A percentile compares a stretch with the other conserved stretches of the same genome.
Evolutionary conservation across 2,888 invertebrate species (phyloP).

Genomic region (Cynaeus angustus): DNA sequence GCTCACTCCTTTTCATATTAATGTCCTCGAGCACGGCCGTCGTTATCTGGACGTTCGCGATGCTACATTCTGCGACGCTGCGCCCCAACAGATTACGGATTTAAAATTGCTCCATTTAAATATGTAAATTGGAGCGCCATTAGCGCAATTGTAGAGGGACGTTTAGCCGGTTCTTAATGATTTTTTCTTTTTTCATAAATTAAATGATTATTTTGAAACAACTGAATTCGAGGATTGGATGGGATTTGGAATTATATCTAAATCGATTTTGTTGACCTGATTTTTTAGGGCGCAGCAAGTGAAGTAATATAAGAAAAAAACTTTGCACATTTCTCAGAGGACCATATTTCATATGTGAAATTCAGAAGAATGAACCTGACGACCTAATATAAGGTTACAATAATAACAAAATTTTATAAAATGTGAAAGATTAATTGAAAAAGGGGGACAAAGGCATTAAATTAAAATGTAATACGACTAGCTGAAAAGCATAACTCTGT

Average conservation of each 20-base stretch:
- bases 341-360: no score
- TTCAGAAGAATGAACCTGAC: no score
- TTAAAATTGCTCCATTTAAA: conserved; percentile 64
- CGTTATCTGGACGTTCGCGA: conserved; percentile 57
- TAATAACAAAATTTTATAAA: no score
- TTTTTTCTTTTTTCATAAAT: conserved; percentile 44
- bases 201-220: conserved; percentile 22
- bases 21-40: conserved; percentile 52
- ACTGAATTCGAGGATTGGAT: conserved; percentile 18
- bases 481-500: no score
- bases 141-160: conserved; percentile 57
- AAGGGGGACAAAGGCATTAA: no score
- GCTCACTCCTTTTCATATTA: conserved; percentile 54
- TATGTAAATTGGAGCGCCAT: conserved; percentile 62
- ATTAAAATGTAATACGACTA: no score
- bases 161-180: conserved; percentile 41
- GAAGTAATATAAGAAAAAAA: no score
- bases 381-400: no score
- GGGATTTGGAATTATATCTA: neutral
- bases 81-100: conserved; percentile 60
- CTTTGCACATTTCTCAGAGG: no score
- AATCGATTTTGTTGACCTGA: no score
- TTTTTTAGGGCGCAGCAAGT: no score
- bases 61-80: conserved; percentile 52
- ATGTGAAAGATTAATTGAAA: no score